Conservation (phyloP, 2,113 vertebrate genomes). For the Amia ocellicauda region DNA sequence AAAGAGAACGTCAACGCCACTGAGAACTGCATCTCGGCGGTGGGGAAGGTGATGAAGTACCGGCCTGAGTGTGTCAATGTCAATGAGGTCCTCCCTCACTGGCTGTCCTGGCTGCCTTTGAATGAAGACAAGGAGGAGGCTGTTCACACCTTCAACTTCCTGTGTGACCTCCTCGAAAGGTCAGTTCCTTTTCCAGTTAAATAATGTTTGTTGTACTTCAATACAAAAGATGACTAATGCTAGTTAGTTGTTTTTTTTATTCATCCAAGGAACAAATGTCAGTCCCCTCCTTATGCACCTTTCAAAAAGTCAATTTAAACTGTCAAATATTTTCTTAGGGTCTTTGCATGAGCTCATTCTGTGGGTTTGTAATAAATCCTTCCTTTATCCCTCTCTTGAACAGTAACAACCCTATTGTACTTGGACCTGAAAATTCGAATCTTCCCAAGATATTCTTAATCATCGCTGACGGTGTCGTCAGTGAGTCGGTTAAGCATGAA, state of each 20-base stretch:
- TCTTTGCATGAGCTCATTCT: too few relatives aligned
- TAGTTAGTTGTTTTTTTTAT: too few relatives aligned
- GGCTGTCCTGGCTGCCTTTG: slow-evolving; percentile 94
- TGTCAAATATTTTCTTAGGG: too few relatives aligned
- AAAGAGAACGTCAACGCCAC: slow-evolving; percentile 97
- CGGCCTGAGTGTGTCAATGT: slow-evolving; percentile 89
- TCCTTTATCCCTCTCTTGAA: neutral
- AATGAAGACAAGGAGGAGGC: slow-evolving; percentile 98
- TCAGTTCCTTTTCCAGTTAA: slow-evolving; percentile 36
- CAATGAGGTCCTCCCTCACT: slow-evolving; percentile 91
- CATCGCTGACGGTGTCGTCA: slow-evolving; percentile 90
- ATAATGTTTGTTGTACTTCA: neutral
- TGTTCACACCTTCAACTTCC: slow-evolving; percentile 89
- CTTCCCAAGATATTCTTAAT: slow-evolving; percentile 93
- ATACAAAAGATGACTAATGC: too few relatives aligned
- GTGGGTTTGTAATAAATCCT: too few relatives aligned
- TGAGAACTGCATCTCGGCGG: slow-evolving; percentile 97
- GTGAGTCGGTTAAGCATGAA: slow-evolving; percentile 89
- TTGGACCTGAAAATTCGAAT: slow-evolving; percentile 92
- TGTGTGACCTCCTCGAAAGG: slow-evolving; percentile 98
- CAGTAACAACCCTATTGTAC: slow-evolving; percentile 94
- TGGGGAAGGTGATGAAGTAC: slow-evolving; percentile 94
- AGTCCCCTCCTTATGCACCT: too few relatives aligned
- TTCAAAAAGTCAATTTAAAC: too few relatives aligned
- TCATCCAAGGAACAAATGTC: too few relatives aligned